Evolutionary conservation across 2,888 invertebrate genomes (phyloP).

Genomic region (Chymomyza caudatula): DNA sequence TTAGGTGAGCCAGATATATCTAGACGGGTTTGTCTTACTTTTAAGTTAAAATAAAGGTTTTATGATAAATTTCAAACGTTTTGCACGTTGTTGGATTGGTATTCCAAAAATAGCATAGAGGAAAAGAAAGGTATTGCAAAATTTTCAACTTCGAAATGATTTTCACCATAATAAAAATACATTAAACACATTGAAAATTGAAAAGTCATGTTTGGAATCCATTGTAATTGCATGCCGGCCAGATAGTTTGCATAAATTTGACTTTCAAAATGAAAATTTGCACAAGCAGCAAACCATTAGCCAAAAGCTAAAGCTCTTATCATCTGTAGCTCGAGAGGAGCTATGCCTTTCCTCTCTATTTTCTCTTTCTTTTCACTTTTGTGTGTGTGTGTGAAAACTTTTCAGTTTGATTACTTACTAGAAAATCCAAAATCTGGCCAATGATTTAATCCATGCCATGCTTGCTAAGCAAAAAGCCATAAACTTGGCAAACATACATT

Average conservation of each 20-base stretch:
- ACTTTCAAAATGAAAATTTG: slow-evolving; percentile 59
- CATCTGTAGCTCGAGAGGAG: slow-evolving; percentile 18
- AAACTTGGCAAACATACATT: slow-evolving; percentile 16
- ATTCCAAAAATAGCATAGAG: background rate
- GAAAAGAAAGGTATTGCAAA: background rate
- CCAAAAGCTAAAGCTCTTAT: slow-evolving; percentile 44
- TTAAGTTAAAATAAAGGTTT: no score
- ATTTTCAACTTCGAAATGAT: background rate
- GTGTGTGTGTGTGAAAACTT: slow-evolving; percentile 31
- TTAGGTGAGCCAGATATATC: no score
- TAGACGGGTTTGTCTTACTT: no score
- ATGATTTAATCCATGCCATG: slow-evolving; percentile 33
- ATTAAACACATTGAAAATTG: slow-evolving; percentile 56
- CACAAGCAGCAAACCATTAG: slow-evolving; percentile 28
- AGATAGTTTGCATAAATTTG: slow-evolving; percentile 60
- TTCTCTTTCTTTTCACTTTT: background rate
- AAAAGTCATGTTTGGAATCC: slow-evolving; percentile 55
- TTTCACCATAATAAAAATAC: slow-evolving; percentile 35
- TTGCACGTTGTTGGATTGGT: no score
- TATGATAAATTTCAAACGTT: no score
- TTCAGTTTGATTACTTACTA: slow-evolving; percentile 47
- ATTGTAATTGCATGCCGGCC: slow-evolving; percentile 14
- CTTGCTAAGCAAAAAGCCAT: slow-evolving; percentile 24
- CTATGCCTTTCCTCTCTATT: background rate
- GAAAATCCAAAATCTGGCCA: slow-evolving; percentile 32